Evolutionary conservation across 2,888 invertebrate species (phyloP).

Genomic region (Gryllus longicercus): DNA sequence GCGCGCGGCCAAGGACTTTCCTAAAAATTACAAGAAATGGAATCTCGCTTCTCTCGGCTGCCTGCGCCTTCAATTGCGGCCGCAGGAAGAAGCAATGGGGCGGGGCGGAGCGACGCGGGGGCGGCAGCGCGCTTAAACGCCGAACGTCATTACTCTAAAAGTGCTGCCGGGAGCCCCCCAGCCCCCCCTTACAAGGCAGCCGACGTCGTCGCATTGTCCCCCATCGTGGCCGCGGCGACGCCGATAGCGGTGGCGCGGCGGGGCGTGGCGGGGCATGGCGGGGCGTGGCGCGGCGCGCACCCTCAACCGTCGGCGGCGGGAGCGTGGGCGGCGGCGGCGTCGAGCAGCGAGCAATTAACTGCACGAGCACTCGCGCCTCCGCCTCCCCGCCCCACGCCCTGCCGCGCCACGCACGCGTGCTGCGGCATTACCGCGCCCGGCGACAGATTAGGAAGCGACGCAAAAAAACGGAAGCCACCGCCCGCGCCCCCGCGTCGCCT

Average conservation of each 20-base stretch:
- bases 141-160: conserved; percentile 4
- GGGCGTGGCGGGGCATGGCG: too few species aligned
- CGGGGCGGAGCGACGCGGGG: too few species aligned
- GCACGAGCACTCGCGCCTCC: neutral
- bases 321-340: neutral
- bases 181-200: neutral
- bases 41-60: neutral
- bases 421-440: neutral
- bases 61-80: neutral
- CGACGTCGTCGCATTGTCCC: neutral
- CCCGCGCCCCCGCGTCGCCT: neutral
- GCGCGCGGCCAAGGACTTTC: conserved; percentile 17
- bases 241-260: neutral
- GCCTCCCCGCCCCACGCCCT: neutral
- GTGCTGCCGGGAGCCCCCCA: neutral
- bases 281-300: neutral
- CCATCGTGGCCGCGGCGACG: neutral
- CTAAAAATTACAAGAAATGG: conserved; percentile 3
- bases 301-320: too few species aligned
- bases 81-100: neutral
- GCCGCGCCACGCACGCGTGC: neutral
- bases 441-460: neutral
- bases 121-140: neutral
- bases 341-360: conserved; percentile 7
- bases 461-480: neutral